Base-by-base conservation (phyloP, 2,888 invertebrate species). In the Hypselothyrea guttata region DNA sequence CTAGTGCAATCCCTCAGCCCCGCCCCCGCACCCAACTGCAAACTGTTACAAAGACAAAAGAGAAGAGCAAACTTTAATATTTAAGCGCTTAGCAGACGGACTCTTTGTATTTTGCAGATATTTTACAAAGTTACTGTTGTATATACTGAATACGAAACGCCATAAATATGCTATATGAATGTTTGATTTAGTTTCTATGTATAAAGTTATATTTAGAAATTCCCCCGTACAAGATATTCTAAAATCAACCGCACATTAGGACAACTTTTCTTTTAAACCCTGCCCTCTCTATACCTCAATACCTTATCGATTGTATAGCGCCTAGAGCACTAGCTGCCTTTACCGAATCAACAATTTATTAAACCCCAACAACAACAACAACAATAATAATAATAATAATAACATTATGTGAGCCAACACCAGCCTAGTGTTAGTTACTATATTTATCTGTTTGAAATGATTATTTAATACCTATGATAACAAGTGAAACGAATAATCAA, bases 391-490 rank as follows among this genome's bases (percentile, higher is more conserved):
- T 9, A 40, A 13, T 11, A 47, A 35, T 8, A 47, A 30, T 15
- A 34, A 1, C 30, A 38, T 2, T 22, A 22, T 22, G 22, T 22
- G 22, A 22, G 22, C 22, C 16, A 38, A 11, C 31, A 52, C 51
- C 65, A 57, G 44, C 54, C 71, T 84, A 71, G 74, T 60, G 55
- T 38, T 42, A 41, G 40, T 74, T 64, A 71, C 53, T 67, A 71
- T 71, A 65, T 54, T 69, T 62, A 84, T 79, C 78, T 79, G 85
- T 79, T 79, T 79, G 78, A 62, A 52, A 71, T 74, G 78, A 84
- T 78, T 82, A 84, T 84, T 78, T 84, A 51, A 64, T 68, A 51
- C 59, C 67, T 73, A 66, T 65, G 64, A 81, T 70, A 75, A 71
- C 42, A 42, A 34, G 55, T 41, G 52, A 67, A 82, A 82, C 68